These are phyloP conservation scores for Pecten maximus DNA, from an alignment of 2,888 invertebrate species.

Conservation along the genomic window DNA sequence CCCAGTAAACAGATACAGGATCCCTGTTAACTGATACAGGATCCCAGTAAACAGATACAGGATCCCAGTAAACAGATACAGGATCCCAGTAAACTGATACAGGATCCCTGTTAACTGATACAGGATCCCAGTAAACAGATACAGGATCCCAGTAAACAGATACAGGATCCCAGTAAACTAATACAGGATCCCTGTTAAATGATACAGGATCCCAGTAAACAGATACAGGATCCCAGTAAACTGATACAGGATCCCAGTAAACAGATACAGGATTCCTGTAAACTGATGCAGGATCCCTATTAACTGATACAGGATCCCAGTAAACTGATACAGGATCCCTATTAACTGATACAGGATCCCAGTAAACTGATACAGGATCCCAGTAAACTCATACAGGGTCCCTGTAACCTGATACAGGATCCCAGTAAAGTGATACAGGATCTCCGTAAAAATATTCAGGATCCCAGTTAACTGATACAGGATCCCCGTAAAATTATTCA, in stretches of 20 bases:
- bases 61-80: too few relatives aligned
- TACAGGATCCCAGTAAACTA: too few relatives aligned
- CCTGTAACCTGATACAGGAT: not conserved
- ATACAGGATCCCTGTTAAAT: too few relatives aligned
- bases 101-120: too few relatives aligned
- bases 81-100: too few relatives aligned
- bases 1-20: not conserved
- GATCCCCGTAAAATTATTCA: not conserved
- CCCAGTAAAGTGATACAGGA: not conserved
- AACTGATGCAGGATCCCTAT: not conserved
- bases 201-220: not conserved
- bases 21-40: not conserved
- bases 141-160: too few relatives aligned
- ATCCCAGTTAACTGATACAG: not conserved
- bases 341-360: not conserved
- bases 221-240: not conserved
- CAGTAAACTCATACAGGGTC: not conserved
- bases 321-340: not conserved
- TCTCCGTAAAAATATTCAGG: not conserved
- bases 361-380: not conserved
- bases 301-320: not conserved
- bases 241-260: not conserved
- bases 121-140: too few relatives aligned
- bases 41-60: not conserved
- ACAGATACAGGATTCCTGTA: too few relatives aligned